Evolutionary conservation across 2,113 vertebrate genomes (phyloP).

Genomic region (Prolemur simus): DNA sequence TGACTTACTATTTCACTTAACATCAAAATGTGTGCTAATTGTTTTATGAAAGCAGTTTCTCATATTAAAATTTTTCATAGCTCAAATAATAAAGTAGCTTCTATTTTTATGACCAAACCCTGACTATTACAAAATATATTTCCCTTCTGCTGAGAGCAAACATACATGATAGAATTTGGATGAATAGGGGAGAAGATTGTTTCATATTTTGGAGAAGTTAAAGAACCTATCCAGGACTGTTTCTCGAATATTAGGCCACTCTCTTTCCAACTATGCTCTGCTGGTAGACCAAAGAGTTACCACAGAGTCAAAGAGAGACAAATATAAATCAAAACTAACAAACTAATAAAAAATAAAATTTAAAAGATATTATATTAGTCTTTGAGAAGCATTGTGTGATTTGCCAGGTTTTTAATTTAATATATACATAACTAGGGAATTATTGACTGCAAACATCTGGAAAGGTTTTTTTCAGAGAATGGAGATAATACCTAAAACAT

Average conservation of each 20-base stretch:
- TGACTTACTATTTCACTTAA: conserved; percentile 71
- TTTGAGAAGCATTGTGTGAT: neutral
- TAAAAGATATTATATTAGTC: neutral
- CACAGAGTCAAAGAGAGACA: neutral
- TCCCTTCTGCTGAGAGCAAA: neutral
- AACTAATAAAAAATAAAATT: neutral
- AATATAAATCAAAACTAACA: neutral
- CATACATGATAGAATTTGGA: neutral
- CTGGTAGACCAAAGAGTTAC: neutral
- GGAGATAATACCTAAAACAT: neutral
- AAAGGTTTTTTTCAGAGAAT: neutral
- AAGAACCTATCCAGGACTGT: neutral
- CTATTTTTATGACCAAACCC: neutral
- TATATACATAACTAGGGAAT: neutral
- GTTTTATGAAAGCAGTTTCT: neutral
- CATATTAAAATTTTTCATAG: neutral
- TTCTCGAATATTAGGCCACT: neutral
- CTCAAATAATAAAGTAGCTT: neutral
- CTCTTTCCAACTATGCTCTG: neutral
- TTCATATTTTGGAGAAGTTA: neutral
- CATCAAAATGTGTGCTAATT: conserved; percentile 67
- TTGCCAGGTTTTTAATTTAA: neutral
- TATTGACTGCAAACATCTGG: neutral
- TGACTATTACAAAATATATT: neutral
- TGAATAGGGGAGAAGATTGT: neutral